A percentile compares a stretch with the other conserved stretches of the same genome.
These are phyloP conservation scores for Globodera rostochiensis DNA, from an alignment of 1,140 invertebrate species.

Conservation along the genomic window DNA sequence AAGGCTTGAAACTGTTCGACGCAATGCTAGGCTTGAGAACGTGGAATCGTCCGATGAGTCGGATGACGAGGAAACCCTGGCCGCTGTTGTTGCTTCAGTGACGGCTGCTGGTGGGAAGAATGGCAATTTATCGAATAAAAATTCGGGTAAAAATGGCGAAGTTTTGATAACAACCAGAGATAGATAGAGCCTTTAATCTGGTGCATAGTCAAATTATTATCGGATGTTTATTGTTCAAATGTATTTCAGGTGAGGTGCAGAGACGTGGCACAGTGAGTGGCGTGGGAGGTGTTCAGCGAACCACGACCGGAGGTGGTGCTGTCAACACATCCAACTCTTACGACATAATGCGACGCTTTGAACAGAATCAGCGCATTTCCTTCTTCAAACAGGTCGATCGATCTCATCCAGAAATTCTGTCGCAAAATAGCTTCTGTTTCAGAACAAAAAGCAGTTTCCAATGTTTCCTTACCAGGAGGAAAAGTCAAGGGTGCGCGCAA, in stretches of 20 bases:
- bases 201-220: too few relatives aligned
- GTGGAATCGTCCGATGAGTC: conserved; percentile 66
- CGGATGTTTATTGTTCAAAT: background rate
- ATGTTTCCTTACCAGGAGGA: conserved; percentile 95
- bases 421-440: conserved; percentile 93
- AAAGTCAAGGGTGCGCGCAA: conserved; percentile 85
- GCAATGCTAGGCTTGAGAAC: conserved; percentile 50
- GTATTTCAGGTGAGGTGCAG: conserved; percentile 15
- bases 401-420: conserved; percentile 73
- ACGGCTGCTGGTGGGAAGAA: conserved; percentile 23
- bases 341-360: conserved; percentile 55
- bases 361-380: conserved; percentile 45
- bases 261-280: background rate
- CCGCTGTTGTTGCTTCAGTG: conserved; percentile 27
- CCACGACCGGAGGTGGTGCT: background rate
- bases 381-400: conserved; percentile 70
- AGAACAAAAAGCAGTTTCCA: conserved; percentile 87
- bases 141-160: background rate
- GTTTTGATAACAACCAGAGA: too few relatives aligned
- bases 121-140: conserved; percentile 2
- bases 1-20: conserved; percentile 50
- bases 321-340: conserved; percentile 43
- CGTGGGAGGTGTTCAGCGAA: background rate
- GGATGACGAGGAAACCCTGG: conserved; percentile 51
- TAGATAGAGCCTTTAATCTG: too few relatives aligned